Conservation (phyloP, 2,888 invertebrate genomes). For the Conomelus anceps region DNA sequence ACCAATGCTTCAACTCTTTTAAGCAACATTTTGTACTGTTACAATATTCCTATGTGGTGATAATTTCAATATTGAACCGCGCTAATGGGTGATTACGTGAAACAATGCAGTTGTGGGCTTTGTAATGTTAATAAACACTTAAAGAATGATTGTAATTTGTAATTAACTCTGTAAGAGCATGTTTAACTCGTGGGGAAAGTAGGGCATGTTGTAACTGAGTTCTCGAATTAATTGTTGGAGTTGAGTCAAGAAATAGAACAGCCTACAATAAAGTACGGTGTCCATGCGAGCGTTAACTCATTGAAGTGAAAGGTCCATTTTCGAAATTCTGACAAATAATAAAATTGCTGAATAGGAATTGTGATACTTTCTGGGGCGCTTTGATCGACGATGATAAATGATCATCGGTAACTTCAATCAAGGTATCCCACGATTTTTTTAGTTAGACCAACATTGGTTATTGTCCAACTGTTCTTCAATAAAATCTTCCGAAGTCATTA, state of each 20-base stretch:
- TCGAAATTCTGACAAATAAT: neutral
- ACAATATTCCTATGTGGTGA: neutral
- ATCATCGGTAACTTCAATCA: neutral
- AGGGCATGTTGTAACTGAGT: neutral
- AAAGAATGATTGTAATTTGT: neutral
- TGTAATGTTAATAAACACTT: neutral
- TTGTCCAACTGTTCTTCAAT: neutral
- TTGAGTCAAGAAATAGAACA: neutral
- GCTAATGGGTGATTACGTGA: neutral
- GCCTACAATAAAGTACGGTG: neutral
- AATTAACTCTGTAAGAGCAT: neutral
- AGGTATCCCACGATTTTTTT: neutral
- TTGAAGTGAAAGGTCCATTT: neutral
- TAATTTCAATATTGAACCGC: neutral
- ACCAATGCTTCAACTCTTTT: no score
- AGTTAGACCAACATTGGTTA: neutral
- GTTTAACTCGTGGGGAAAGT: neutral
- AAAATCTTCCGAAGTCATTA: neutral
- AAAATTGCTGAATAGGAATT: neutral
- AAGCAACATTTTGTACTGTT: neutral
- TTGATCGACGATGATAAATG: neutral
- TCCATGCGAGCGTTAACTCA: neutral
- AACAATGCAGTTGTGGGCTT: neutral
- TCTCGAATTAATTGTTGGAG: neutral
- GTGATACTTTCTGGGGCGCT: neutral